Conservation (phyloP, 2,113 vertebrate species). For the Glaucidium brasilianum region DNA sequence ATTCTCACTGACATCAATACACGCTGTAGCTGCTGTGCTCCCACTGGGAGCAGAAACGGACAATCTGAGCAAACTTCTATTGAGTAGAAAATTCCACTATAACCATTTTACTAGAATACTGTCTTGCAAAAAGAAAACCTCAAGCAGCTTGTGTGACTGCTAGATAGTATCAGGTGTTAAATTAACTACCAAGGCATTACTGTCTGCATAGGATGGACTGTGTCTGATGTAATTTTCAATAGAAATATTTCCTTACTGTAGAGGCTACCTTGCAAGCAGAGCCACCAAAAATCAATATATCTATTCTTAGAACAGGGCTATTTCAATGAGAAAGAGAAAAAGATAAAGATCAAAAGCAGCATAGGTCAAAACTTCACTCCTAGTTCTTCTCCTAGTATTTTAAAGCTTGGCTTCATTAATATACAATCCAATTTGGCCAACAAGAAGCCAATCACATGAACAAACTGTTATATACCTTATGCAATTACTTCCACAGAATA, state of each 20-base stretch:
- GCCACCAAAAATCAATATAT: not conserved
- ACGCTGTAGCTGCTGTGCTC: not conserved
- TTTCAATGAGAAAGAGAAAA: not conserved
- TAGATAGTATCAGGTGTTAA: not conserved
- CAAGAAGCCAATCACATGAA: not conserved
- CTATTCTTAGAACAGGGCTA: not conserved
- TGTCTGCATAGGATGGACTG: not conserved
- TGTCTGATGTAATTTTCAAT: not conserved
- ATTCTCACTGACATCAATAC: not conserved
- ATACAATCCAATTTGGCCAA: not conserved
- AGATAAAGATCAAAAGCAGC: not conserved
- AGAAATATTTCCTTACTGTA: not conserved
- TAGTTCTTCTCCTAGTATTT: not conserved
- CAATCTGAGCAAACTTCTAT: not conserved
- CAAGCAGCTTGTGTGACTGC: not conserved
- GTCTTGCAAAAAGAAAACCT: not conserved
- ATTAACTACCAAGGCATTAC: not conserved
- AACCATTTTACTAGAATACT: not conserved
- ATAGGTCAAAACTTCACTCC: not conserved
- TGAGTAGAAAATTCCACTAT: not conserved
- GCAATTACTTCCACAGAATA: not conserved
- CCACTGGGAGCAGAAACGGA: rapidly evolving
- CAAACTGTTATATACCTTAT: not conserved
- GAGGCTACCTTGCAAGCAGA: not conserved
- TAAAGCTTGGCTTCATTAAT: not conserved